Conservation (phyloP, 1,140 invertebrate species). For the Ostrea edulis region DNA sequence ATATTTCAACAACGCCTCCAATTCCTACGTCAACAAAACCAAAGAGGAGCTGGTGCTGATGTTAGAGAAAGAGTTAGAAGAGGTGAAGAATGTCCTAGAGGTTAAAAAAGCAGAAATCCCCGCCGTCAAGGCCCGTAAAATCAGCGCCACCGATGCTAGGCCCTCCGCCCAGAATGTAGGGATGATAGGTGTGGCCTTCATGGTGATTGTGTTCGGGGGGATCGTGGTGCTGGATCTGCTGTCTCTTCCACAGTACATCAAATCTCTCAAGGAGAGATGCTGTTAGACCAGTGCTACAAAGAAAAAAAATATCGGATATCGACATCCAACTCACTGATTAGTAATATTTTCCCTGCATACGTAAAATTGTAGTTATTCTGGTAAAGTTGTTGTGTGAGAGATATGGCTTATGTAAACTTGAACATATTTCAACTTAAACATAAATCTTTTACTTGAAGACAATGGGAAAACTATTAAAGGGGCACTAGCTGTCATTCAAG, state of each 20-base stretch:
- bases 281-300: background rate
- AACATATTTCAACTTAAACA: too few relatives aligned
- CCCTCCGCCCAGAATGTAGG: slow-evolving; percentile 4
- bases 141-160: background rate
- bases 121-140: slow-evolving; percentile 5
- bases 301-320: too few relatives aligned
- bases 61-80: background rate
- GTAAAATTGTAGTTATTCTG: too few relatives aligned
- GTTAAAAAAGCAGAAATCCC: background rate
- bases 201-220: background rate
- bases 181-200: background rate
- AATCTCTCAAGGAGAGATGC: background rate
- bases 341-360: too few relatives aligned
- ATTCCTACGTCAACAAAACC: background rate
- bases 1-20: background rate
- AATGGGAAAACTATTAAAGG: too few relatives aligned
- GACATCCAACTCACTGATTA: too few relatives aligned
- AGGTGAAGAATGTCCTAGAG: background rate
- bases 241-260: background rate
- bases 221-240: background rate
- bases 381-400: too few relatives aligned
- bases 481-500: too few relatives aligned
- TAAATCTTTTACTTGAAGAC: too few relatives aligned
- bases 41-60: background rate
- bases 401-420: too few relatives aligned